These are phyloP conservation scores for Phalloptychus januarius DNA, from an alignment of 2,797 vertebrate genomes.

Conservation along the genomic window DNA sequence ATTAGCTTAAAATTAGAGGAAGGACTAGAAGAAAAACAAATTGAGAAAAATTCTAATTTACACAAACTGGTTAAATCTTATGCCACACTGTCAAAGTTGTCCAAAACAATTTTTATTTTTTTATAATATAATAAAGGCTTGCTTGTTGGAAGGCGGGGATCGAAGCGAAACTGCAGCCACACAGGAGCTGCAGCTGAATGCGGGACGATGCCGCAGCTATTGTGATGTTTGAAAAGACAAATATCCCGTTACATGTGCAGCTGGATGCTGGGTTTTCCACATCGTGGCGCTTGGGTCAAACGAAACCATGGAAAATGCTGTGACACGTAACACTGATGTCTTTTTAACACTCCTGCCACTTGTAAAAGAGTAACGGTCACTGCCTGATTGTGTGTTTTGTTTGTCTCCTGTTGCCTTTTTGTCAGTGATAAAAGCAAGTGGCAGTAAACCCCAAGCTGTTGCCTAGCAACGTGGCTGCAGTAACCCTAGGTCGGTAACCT, in stretches of 20 bases:
- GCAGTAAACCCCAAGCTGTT: constrained; percentile 23
- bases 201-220: constrained; percentile 23
- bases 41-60: not conserved
- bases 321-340: constrained; percentile 11
- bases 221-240: constrained; percentile 63
- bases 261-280: constrained; percentile 55
- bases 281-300: constrained; percentile 45
- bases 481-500: constrained; percentile 24
- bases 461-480: constrained; percentile 27
- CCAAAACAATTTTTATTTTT: not conserved
- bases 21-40: not conserved
- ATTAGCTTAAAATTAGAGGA: not conserved
- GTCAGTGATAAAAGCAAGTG: constrained; percentile 1
- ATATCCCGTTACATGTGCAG: constrained; percentile 68
- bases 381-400: not conserved
- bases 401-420: constrained; percentile 1
- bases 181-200: not conserved
- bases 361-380: not conserved
- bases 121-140: not conserved
- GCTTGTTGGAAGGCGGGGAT: not conserved
- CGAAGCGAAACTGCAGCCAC: not conserved
- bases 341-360: constrained; percentile 5
- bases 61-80: not conserved
- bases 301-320: constrained; percentile 49
- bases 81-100: not conserved